These are phyloP conservation scores for Cecropterus lyciades DNA, from an alignment of 1,140 invertebrate genomes.

Conservation along the genomic window DNA sequence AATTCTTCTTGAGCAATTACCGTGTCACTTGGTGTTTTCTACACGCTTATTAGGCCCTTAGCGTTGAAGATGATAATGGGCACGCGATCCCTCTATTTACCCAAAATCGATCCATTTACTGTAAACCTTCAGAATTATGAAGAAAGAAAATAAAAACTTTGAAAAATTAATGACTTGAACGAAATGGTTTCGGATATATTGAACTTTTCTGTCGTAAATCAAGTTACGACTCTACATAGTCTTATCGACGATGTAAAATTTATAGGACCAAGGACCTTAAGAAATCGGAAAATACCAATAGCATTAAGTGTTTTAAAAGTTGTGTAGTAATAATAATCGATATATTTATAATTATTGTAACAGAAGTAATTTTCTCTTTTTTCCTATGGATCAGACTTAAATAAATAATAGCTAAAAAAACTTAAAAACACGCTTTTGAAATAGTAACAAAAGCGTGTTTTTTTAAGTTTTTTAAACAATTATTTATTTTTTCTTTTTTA, in stretches of 20 bases:
- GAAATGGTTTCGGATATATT: constrained; percentile 2
- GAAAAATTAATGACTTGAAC: neutral
- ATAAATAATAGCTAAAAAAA: too few species aligned
- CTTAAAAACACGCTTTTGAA: too few species aligned
- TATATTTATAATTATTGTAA: too few species aligned
- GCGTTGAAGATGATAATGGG: constrained; percentile 12
- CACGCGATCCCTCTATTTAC: constrained; percentile 24
- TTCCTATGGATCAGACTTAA: too few species aligned
- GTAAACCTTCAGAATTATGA: constrained; percentile 1
- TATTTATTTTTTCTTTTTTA: too few species aligned
- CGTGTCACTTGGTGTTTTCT: constrained; percentile 1
- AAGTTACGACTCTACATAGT: neutral
- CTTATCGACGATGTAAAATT: neutral
- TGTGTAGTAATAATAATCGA: too few species aligned
- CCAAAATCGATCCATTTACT: neutral
- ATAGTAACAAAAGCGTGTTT: too few species aligned
- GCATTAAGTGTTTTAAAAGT: too few species aligned
- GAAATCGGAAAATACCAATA: too few species aligned
- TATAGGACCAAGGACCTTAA: too few species aligned
- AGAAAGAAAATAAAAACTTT: constrained; percentile 14
- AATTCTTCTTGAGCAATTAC: constrained; percentile 9
- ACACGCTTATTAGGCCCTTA: constrained; percentile 9
- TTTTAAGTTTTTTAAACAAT: too few species aligned
- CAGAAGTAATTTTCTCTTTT: too few species aligned
- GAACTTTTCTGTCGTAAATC: neutral